Percentiles rank a stretch among this genome's conserved stretches.
These are phyloP conservation scores for Hofmannophila pseudospretella DNA, from an alignment of 2,888 invertebrate species.

Conservation along the genomic window DNA sequence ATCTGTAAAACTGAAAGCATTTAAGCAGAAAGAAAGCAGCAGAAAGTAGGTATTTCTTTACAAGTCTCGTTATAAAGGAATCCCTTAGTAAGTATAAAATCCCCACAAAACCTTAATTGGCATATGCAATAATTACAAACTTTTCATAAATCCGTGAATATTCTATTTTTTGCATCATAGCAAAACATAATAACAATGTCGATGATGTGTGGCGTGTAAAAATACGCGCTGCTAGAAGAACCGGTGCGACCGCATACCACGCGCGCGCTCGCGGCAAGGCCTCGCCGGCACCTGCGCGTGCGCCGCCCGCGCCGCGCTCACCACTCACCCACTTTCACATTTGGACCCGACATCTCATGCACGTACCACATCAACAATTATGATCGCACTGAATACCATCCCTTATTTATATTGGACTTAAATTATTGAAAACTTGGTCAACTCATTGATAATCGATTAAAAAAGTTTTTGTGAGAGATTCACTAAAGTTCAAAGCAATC, in stretches of 20 bases:
- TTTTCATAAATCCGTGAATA: constrained; percentile 27
- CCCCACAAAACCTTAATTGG: too few relatives aligned
- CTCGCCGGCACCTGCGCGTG: constrained; percentile 48
- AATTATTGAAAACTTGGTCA: constrained; percentile 1
- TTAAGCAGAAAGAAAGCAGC: too few relatives aligned
- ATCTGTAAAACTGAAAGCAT: too few relatives aligned
- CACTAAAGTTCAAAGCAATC: too few relatives aligned
- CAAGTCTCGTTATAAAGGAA: too few relatives aligned
- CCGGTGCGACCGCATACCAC: constrained; percentile 75
- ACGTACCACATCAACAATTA: constrained; percentile 12
- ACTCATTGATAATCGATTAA: too few relatives aligned
- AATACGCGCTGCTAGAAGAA: constrained; percentile 73
- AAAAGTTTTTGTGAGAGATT: too few relatives aligned
- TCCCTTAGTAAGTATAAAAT: too few relatives aligned
- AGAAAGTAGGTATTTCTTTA: too few relatives aligned
- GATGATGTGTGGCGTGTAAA: constrained; percentile 72
- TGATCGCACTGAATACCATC: constrained; percentile 14
- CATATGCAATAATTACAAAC: too few relatives aligned
- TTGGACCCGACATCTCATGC: constrained; percentile 23
- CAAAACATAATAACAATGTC: constrained; percentile 73
- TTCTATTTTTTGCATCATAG: constrained; percentile 53
- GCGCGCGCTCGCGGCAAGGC: constrained; percentile 70
- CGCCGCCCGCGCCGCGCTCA: constrained; percentile 21
- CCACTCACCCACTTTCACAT: constrained; percentile 57
- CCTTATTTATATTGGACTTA: constrained; percentile 10